These are phyloP conservation scores for Catostomus latipinnis DNA, from an alignment of 2,797 vertebrate species.

Conservation along the genomic window DNA sequence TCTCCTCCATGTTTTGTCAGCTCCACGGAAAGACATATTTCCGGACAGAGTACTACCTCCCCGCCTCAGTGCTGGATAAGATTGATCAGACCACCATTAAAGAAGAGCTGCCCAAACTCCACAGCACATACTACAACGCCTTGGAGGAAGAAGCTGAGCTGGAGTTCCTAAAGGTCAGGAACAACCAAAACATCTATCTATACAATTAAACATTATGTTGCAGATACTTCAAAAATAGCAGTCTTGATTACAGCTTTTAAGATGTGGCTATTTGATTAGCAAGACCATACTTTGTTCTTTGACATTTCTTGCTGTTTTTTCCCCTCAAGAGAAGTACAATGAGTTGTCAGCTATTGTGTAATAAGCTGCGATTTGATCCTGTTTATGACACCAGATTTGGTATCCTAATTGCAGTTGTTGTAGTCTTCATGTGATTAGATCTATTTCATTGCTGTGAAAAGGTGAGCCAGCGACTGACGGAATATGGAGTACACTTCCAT, in stretches of 20 bases:
- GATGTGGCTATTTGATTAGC: neutral
- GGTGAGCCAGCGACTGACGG: conserved; percentile 91
- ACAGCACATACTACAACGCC: conserved; percentile 87
- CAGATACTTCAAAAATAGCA: too few species aligned
- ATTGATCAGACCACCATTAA: conserved; percentile 88
- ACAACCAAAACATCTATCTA: neutral
- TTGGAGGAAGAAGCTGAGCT: conserved; percentile 89
- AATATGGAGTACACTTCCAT: conserved; percentile 95
- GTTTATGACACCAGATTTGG: neutral
- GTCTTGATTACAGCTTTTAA: neutral
- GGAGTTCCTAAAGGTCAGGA: conserved; percentile 93
- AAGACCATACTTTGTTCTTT: neutral
- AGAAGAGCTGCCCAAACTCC: conserved; percentile 91
- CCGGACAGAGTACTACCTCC: conserved; percentile 92
- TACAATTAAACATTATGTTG: neutral
- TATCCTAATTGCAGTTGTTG: neutral
- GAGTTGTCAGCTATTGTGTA: neutral
- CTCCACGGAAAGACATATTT: conserved; percentile 94
- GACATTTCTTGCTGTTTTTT: neutral
- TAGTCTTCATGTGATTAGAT: conserved; percentile 19
- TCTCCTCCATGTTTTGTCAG: conserved; percentile 66
- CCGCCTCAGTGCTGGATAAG: conserved; percentile 88
- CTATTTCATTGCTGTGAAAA: conserved; percentile 62
- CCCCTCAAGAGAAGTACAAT: neutral
- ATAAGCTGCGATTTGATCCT: neutral